These are phyloP conservation scores for Ptyas mucosa DNA, from an alignment of 2,113 vertebrate genomes.

Conservation along the genomic window DNA sequence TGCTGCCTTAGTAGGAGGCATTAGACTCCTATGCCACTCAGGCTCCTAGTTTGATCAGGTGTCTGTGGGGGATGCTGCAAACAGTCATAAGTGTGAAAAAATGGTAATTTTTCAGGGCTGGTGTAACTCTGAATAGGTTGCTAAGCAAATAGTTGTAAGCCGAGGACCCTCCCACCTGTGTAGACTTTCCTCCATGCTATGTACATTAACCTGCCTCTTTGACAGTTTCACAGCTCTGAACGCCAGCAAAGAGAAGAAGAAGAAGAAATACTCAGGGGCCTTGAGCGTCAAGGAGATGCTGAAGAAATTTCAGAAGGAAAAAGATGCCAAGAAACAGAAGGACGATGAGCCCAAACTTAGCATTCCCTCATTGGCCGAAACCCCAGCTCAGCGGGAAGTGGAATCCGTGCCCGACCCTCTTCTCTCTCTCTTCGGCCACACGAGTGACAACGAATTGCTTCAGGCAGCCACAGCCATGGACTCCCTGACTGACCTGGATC, in stretches of 20 bases:
- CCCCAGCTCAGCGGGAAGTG: conserved; percentile 52
- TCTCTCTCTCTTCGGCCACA: conserved; percentile 77
- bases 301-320: conserved; percentile 89
- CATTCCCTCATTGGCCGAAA: conserved; percentile 40
- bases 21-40: too few relatives aligned
- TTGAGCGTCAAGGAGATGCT: conserved; percentile 87
- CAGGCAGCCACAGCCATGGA: conserved; percentile 84
- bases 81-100: background rate
- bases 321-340: conserved; percentile 75
- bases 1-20: too few relatives aligned
- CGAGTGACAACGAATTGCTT: conserved; percentile 80
- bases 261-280: conserved; percentile 73
- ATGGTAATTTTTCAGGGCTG: background rate
- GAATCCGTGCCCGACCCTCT: conserved; percentile 75
- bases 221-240: conserved; percentile 71
- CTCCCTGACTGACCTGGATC: conserved; percentile 76
- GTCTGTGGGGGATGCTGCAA: background rate
- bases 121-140: background rate
- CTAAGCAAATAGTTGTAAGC: background rate
- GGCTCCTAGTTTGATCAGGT: background rate
- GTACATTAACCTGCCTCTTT: background rate
- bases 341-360: conserved; percentile 55
- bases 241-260: conserved; percentile 78
- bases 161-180: background rate
- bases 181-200: background rate